Percentiles rank a stretch among this genome's conserved stretches.
Evolutionary conservation across 2,888 invertebrate species (phyloP).

Genomic region (Machimus atricapillus): DNA sequence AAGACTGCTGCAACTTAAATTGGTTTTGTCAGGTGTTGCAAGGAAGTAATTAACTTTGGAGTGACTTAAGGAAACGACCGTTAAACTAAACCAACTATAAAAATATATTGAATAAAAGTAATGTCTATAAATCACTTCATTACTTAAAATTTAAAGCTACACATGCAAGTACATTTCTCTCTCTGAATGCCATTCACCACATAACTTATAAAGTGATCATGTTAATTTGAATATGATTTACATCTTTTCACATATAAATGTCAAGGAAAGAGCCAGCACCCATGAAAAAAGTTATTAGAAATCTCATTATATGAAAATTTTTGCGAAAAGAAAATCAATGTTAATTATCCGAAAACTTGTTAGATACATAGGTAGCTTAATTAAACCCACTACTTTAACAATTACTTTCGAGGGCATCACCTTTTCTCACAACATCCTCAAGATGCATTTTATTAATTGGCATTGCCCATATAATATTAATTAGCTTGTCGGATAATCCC

Average conservation of each 20-base stretch:
- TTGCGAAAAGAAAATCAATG: neutral
- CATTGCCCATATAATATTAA: neutral
- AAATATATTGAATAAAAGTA: neutral
- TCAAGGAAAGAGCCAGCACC: neutral
- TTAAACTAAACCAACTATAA: too few species aligned
- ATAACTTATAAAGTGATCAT: neutral
- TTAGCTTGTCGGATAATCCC: neutral
- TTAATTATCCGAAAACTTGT: neutral
- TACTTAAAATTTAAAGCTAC: too few species aligned
- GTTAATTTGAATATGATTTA: neutral
- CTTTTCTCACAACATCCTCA: neutral
- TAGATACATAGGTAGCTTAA: neutral
- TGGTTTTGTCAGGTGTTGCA: neutral
- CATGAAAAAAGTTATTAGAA: neutral
- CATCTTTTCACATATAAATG: neutral
- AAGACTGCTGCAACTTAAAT: neutral
- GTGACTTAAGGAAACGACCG: neutral
- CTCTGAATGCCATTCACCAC: neutral
- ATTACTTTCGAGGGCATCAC: neutral
- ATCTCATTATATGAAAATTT: neutral
- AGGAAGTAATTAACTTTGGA: neutral
- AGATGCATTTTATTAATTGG: neutral
- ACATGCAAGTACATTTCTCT: neutral
- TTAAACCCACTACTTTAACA: neutral
- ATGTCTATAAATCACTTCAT: neutral